Evolutionary conservation across 2,113 vertebrate genomes (phyloP), one percentile per base, ranked within the genome.

Genomic region (Sebastes schlegelii): DNA sequence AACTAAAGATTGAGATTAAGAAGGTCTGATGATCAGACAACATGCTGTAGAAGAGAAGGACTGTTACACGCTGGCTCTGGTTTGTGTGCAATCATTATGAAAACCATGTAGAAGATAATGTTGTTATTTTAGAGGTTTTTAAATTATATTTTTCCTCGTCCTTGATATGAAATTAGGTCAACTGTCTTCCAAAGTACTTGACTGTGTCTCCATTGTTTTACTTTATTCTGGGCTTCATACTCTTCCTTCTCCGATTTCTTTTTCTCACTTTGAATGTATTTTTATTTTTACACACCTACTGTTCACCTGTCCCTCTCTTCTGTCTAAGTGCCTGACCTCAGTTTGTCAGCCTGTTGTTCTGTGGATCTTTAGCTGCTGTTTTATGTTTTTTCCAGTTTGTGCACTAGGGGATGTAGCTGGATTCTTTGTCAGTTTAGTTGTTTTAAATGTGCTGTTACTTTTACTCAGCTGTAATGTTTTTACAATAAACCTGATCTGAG

Each of bases 311-410:
- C 19, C 46, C 19, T 17, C 80, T 83, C 48, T 58, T 73, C 71
- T 82, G 72, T 90, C 69, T 2, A 94, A 95, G 93, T 95, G 93
- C 94, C 93, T 94, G 83, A 90, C 79, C 72, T 77, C 62, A 17
- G 77, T 85, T 71, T 81, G 74, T 86, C 55, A 8, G 43, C 45
- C 45, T 16, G n/a, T 67, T n/a, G 26, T 74, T 75, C 70, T 71
- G 71, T 86, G 46, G 72, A 46, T 74, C 14, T 54, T 49, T 66
- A 48, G 45, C 66, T 54, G 66, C 74, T 67, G n/a, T 69, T 75
- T 51, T 69, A 63, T 49, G 34, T 77, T 73, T 68, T 51, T 62
- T 74, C 62, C 62, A 57, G 46, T 78, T 64, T 71, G 71, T 90
- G 80, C 80, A 80, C 79, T 82, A 64, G 61, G 63, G 52, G 67